Evolutionary conservation across 35 echinoderm and acorn worm species (phyloP).

Genomic region (Eucidaris tribuloides): DNA sequence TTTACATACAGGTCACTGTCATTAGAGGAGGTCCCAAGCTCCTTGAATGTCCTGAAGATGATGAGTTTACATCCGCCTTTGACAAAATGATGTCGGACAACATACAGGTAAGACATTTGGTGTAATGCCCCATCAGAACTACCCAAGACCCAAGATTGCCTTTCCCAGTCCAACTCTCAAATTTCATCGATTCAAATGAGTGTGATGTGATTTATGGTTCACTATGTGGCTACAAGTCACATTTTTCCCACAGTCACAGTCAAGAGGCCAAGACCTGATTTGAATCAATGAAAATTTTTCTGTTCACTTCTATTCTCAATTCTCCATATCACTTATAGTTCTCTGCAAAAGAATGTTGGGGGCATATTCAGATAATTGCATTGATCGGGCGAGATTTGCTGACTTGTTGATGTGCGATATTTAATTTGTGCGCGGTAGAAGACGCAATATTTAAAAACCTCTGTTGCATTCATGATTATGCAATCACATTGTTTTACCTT

Average conservation of each 20-base stretch:
- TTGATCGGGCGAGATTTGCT: too few species aligned
- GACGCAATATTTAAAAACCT: too few species aligned
- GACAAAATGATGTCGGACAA: conserved; percentile 89
- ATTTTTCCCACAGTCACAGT: neutral
- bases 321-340: too few species aligned
- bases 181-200: neutral
- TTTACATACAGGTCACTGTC: conserved; percentile 69
- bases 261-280: neutral
- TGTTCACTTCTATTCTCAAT: too few species aligned
- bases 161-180: neutral
- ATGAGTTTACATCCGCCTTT: conserved; percentile 85
- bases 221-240: neutral
- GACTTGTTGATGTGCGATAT: too few species aligned
- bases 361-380: too few species aligned
- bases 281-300: neutral
- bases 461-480: too few species aligned
- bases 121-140: neutral
- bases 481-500: too few species aligned
- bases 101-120: conserved; percentile 52
- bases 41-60: conserved; percentile 88
- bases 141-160: neutral
- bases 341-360: too few species aligned
- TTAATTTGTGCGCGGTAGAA: too few species aligned
- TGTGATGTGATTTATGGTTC: neutral
- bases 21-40: conserved; percentile 75